These are phyloP conservation scores for Irena cyanogastra DNA, from an alignment of 2,113 vertebrate genomes.

Conservation along the genomic window DNA sequence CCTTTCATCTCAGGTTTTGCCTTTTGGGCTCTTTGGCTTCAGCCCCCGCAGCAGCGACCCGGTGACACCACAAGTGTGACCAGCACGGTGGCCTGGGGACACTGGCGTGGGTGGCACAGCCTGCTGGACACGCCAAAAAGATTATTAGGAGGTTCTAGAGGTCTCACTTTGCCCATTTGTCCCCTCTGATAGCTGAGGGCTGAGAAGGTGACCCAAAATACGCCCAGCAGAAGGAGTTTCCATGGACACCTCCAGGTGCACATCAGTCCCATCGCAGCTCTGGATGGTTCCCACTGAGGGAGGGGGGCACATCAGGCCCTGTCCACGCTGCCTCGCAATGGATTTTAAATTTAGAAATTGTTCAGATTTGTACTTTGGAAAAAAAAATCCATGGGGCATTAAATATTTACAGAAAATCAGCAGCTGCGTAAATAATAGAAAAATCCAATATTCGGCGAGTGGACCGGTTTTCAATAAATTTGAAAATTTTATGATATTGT, in stretches of 20 bases:
- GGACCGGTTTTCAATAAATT: slow-evolving; percentile 53
- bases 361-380: slow-evolving; percentile 55
- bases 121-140: not conserved
- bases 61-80: rapidly evolving
- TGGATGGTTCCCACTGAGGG: rapidly evolving
- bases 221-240: not conserved
- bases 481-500: slow-evolving; percentile 67
- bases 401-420: slow-evolving; percentile 67
- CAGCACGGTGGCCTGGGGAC: rapidly evolving
- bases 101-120: not conserved
- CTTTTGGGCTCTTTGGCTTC: not conserved
- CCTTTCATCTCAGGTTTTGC: slow-evolving; percentile 54
- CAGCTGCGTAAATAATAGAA: slow-evolving; percentile 59
- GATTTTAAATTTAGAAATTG: slow-evolving; percentile 53
- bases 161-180: not conserved
- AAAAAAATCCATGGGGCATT: slow-evolving; percentile 63
- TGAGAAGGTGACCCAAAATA: rapidly evolving
- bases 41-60: rapidly evolving
- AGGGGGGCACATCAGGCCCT: not conserved
- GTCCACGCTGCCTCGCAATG: rapidly evolving
- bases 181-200: not conserved
- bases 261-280: rapidly evolving
- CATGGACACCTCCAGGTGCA: rapidly evolving
- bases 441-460: slow-evolving; percentile 28
- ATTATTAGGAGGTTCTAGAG: not conserved